These are phyloP conservation scores for Hemichromis elongatus DNA, from an alignment of 2,113 vertebrate genomes.

Conservation along the genomic window DNA sequence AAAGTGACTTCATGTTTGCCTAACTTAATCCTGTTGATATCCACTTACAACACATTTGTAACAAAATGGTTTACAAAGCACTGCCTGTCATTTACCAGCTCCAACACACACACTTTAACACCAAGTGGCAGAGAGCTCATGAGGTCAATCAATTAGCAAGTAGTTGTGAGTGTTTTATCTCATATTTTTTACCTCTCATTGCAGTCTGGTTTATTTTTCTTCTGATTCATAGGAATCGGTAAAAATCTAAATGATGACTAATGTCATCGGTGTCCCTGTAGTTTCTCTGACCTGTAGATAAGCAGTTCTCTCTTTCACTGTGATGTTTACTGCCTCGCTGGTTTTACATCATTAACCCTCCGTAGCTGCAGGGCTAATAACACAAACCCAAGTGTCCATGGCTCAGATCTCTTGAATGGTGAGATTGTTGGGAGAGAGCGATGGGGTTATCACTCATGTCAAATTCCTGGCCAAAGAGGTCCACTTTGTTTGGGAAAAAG, in stretches of 20 bases:
- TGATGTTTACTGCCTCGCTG: conserved; percentile 24
- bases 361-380: conserved; percentile 53
- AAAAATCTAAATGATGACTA: background rate
- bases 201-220: background rate
- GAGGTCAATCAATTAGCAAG: background rate
- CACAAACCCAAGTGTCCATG: conserved; percentile 52
- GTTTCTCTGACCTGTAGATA: background rate
- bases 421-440: conserved; percentile 32
- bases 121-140: background rate
- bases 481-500: conserved; percentile 69
- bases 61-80: background rate
- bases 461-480: conserved; percentile 66
- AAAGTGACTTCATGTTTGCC: background rate
- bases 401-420: conserved; percentile 57
- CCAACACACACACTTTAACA: background rate
- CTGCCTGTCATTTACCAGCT: background rate
- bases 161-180: background rate
- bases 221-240: background rate
- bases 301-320: background rate
- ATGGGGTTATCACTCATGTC: conserved; percentile 60
- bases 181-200: background rate
- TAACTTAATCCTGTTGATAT: background rate
- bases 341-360: conserved; percentile 53
- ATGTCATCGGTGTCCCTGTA: background rate
- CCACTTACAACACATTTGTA: background rate